phyloP scores from a whole-genome alignment of 2,888 invertebrate genomes.

The Tribolium freemani region DNA sequence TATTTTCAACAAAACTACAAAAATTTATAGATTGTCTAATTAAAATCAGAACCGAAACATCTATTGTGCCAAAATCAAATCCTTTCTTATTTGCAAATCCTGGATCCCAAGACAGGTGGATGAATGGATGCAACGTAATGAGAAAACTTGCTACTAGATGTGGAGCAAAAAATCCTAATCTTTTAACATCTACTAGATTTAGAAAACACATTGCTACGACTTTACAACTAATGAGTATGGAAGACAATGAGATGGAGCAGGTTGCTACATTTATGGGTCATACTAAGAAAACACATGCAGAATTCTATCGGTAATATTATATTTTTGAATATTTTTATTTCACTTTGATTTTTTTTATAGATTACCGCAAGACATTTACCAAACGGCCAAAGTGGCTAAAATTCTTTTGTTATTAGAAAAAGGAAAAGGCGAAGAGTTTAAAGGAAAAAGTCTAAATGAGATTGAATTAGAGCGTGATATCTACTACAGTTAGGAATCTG shows the following conservation, averaged over 20 bases:
- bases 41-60: not conserved
- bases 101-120: slow-evolving; percentile 47
- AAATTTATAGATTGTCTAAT: not conserved
- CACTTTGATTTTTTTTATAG: not conserved
- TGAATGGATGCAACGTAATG: slow-evolving; percentile 45
- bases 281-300: slow-evolving; percentile 50
- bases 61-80: slow-evolving; percentile 30
- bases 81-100: slow-evolving; percentile 49
- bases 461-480: slow-evolving; percentile 36
- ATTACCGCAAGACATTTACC: slow-evolving; percentile 46
- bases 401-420: slow-evolving; percentile 47
- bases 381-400: slow-evolving; percentile 50
- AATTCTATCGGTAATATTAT: slow-evolving; percentile 42
- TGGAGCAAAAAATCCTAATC: slow-evolving; percentile 42
- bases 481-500: not conserved
- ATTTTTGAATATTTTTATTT: not conserved
- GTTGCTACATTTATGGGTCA: slow-evolving; percentile 53
- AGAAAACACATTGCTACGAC: slow-evolving; percentile 52
- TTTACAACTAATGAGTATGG: slow-evolving; percentile 47
- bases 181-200: slow-evolving; percentile 47
- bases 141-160: slow-evolving; percentile 43
- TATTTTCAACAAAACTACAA: not conserved
- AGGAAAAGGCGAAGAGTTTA: slow-evolving; percentile 43
- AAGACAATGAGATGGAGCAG: slow-evolving; percentile 50
- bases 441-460: slow-evolving; percentile 47